Evolutionary conservation across 1,140 invertebrate genomes (phyloP).

Genomic region (Trichomalopsis sarcophagae): DNA sequence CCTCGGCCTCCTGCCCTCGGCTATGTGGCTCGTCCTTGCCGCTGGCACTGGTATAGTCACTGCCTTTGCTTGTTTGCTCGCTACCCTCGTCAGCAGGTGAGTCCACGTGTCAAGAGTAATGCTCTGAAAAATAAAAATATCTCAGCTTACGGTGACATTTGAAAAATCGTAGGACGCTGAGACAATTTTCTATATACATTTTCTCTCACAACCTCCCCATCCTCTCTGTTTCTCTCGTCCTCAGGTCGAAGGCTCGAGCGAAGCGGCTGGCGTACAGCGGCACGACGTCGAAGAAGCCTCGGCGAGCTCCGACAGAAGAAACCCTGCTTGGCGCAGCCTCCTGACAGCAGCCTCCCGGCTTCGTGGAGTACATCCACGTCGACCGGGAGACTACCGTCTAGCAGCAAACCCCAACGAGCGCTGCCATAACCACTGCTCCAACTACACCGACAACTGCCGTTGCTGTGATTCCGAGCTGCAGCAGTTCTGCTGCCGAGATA

Average conservation of each 20-base stretch:
- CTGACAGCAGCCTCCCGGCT: constrained; percentile 88
- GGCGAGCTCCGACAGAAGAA: constrained; percentile 73
- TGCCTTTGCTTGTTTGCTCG: constrained; percentile 71
- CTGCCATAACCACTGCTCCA: neutral
- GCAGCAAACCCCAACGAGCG: neutral
- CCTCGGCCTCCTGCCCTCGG: constrained; percentile 70
- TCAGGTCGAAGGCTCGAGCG: constrained; percentile 68
- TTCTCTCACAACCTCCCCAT: too few relatives aligned
- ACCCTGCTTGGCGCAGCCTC: constrained; percentile 73
- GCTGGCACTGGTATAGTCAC: constrained; percentile 73
- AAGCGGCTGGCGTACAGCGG: constrained; percentile 69
- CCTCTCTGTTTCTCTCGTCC: constrained; percentile 31
- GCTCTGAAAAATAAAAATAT: too few relatives aligned
- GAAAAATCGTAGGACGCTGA: too few relatives aligned
- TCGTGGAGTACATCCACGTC: constrained; percentile 92
- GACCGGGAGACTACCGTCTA: constrained; percentile 91
- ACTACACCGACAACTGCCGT: neutral
- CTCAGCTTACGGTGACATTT: too few relatives aligned
- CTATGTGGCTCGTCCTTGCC: constrained; percentile 73
- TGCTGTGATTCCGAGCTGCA: neutral
- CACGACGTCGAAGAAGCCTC: constrained; percentile 63
- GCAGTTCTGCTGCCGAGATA: neutral
- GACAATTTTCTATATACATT: too few relatives aligned
- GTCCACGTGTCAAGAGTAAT: neutral
- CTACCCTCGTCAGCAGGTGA: constrained; percentile 71